phyloP scores from a whole-genome alignment of 2,113 vertebrate genomes.

The Dicentrarchus labrax region DNA sequence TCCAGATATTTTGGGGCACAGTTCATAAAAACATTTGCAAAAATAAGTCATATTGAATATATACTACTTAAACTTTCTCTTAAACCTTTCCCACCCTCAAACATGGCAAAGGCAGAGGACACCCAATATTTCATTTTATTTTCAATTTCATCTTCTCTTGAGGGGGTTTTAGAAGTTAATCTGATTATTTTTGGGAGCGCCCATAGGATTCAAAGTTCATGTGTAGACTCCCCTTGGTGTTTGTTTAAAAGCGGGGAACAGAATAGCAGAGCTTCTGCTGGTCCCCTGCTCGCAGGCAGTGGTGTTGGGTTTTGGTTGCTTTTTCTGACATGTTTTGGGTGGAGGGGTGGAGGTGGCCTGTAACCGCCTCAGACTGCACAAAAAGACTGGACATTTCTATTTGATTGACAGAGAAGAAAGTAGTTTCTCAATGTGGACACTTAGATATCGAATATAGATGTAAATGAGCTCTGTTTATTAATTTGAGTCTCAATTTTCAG shows the following conservation, averaged over 20 bases:
- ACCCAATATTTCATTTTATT: constrained; percentile 50
- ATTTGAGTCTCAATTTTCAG: background rate
- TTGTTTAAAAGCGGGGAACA: constrained; percentile 67
- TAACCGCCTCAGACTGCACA: too few species aligned
- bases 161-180: constrained; percentile 66
- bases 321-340: constrained; percentile 62
- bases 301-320: constrained; percentile 69
- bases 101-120: constrained; percentile 50
- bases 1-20: constrained; percentile 19
- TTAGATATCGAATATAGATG: background rate
- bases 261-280: constrained; percentile 65
- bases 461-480: background rate
- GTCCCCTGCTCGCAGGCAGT: constrained; percentile 19
- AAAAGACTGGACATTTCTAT: background rate
- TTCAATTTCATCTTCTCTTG: constrained; percentile 48
- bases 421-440: background rate
- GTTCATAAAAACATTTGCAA: constrained; percentile 37
- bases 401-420: background rate
- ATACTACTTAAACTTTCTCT: constrained; percentile 1
- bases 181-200: constrained; percentile 65
- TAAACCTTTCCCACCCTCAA: background rate
- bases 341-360: background rate
- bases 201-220: constrained; percentile 61
- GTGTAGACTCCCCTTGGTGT: constrained; percentile 60
- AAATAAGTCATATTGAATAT: constrained; percentile 12